Evolutionary conservation across 1,140 invertebrate genomes (phyloP).

Genomic region (Anoplophora glabripennis): DNA sequence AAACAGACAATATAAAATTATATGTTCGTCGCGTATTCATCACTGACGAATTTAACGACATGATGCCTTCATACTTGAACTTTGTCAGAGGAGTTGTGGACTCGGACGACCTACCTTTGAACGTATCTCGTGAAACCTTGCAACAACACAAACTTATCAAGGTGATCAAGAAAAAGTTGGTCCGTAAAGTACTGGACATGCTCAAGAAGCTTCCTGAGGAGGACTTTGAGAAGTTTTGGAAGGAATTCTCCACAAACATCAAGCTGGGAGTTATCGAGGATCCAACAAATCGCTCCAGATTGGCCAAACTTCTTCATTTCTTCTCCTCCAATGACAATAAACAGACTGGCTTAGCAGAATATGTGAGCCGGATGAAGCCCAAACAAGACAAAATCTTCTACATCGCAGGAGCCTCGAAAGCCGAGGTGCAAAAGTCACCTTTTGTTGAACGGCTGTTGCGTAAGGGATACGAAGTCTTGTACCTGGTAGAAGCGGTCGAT

Average conservation of each 20-base stretch:
- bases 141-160: slow-evolving; percentile 99
- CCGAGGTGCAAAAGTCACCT: slow-evolving; percentile 90
- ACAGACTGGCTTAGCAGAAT: slow-evolving; percentile 80
- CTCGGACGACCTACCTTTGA: slow-evolving; percentile 98
- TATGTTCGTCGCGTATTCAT: slow-evolving; percentile 98
- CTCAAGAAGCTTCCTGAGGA: slow-evolving; percentile 94
- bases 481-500: slow-evolving; percentile 94
- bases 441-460: slow-evolving; percentile 93
- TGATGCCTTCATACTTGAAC: slow-evolving; percentile 97
- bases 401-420: slow-evolving; percentile 84
- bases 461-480: slow-evolving; percentile 94
- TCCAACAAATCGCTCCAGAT: slow-evolving; percentile 88
- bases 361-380: slow-evolving; percentile 95
- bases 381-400: slow-evolving; percentile 97
- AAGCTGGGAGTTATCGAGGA: slow-evolving; percentile 87
- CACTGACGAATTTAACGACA: slow-evolving; percentile 98
- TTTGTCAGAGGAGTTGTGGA: slow-evolving; percentile 97
- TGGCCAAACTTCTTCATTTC: slow-evolving; percentile 94
- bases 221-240: slow-evolving; percentile 95
- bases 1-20: slow-evolving; percentile 92
- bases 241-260: slow-evolving; percentile 98
- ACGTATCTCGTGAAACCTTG: slow-evolving; percentile 96
- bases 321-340: slow-evolving; percentile 74
- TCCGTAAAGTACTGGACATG: slow-evolving; percentile 97
- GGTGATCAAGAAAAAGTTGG: slow-evolving; percentile 96